A percentile compares a stretch with the other conserved stretches of the same genome.
Conservation (phyloP, 92 coral and sea anemone species). For the Siderastrea radians region DNA sequence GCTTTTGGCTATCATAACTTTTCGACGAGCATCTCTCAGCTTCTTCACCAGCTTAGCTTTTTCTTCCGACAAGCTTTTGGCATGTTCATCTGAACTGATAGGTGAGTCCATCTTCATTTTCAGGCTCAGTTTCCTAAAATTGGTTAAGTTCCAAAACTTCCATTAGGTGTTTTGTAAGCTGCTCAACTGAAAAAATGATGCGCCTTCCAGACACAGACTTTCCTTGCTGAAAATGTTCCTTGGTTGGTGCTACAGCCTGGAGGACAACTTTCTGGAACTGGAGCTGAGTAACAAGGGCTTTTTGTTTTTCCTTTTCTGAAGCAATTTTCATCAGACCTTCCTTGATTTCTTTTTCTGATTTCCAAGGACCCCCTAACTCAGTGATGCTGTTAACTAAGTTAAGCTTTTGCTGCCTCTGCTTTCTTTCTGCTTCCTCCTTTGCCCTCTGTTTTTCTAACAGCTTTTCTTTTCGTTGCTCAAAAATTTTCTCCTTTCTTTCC, state of each 20-base stretch:
- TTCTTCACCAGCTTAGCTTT: slow-evolving; percentile 38
- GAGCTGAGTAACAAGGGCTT: slow-evolving; percentile 30
- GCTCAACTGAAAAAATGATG: slow-evolving; percentile 27
- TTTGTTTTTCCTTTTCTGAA: slow-evolving; percentile 43
- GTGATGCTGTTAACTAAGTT: slow-evolving; percentile 25
- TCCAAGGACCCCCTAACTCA: slow-evolving; percentile 53
- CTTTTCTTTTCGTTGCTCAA: slow-evolving; percentile 46
- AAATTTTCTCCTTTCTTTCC: slow-evolving; percentile 39
- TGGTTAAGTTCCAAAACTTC: slow-evolving; percentile 17
- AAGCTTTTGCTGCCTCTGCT: slow-evolving; percentile 35
- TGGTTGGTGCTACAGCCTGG: slow-evolving; percentile 29
- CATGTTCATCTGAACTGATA: slow-evolving; percentile 13
- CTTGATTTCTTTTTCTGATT: slow-evolving; percentile 24
- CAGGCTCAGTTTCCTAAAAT: slow-evolving; percentile 21
- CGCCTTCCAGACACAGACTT: slow-evolving; percentile 25
- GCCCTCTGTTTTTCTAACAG: slow-evolving; percentile 43
- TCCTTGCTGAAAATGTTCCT: slow-evolving; percentile 54
- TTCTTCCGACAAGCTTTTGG: slow-evolving; percentile 33
- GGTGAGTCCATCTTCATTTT: slow-evolving; percentile 37
- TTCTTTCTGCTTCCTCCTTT: slow-evolving; percentile 43
- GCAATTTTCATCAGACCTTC: slow-evolving; percentile 36
- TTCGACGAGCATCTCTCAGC: slow-evolving; percentile 32
- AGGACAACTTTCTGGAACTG: not conserved
- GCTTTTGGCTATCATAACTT: slow-evolving; percentile 1
- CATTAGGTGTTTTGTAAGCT: slow-evolving; percentile 21